Evolutionary conservation across 2,888 invertebrate genomes (phyloP).

Genomic region (Pandemis corylana): DNA sequence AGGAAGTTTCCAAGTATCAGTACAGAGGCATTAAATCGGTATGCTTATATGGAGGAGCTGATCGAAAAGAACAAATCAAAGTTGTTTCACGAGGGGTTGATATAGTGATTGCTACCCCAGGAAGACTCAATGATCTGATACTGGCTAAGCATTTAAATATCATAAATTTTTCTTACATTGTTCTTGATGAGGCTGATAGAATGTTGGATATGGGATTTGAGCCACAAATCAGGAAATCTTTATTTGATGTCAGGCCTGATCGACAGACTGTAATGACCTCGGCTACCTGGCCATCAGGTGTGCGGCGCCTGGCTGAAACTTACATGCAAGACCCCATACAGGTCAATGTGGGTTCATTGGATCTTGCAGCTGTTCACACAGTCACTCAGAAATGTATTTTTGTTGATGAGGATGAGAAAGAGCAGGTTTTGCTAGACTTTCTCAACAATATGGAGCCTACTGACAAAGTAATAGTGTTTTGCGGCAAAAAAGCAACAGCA

Average conservation of each 20-base stretch:
- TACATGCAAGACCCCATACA: conserved; percentile 96
- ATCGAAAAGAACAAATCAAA: conserved; percentile 91
- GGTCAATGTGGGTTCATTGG: conserved; percentile 94
- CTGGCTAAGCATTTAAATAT: conserved; percentile 89
- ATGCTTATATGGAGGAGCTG: conserved; percentile 97
- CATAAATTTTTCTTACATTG: conserved; percentile 92
- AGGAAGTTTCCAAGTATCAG: conserved; percentile 94
- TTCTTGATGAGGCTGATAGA: conserved; percentile 96
- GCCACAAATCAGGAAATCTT: conserved; percentile 93
- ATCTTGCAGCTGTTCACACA: conserved; percentile 95
- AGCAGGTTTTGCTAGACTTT: conserved; percentile 88
- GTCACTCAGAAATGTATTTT: conserved; percentile 93
- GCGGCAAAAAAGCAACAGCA: conserved; percentile 93
- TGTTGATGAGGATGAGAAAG: conserved; percentile 89
- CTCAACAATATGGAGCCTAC: conserved; percentile 87
- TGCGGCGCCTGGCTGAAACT: conserved; percentile 92
- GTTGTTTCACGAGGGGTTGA: conserved; percentile 92
- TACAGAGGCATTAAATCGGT: conserved; percentile 95
- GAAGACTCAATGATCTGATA: conserved; percentile 95
- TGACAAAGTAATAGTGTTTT: conserved; percentile 96
- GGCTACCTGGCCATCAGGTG: conserved; percentile 97
- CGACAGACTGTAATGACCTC: conserved; percentile 98
- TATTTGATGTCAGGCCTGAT: conserved; percentile 93
- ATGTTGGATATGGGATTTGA: conserved; percentile 96
- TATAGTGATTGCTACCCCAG: conserved; percentile 98